These are phyloP conservation scores for Psittacara wagleri DNA, from an alignment of 2,113 vertebrate species.

Conservation along the genomic window DNA sequence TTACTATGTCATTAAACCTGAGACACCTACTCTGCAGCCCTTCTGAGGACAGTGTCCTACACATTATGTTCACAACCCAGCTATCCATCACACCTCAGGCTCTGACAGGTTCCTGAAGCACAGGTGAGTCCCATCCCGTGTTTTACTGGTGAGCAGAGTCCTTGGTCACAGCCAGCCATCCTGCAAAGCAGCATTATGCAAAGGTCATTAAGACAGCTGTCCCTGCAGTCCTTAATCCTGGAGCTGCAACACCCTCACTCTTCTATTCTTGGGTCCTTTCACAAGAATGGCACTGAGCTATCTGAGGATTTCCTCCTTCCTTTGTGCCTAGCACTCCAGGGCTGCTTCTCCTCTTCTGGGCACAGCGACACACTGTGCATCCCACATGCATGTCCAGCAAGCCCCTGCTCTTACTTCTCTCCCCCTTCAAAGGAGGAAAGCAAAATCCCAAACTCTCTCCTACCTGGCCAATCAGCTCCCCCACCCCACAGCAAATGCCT, in stretches of 20 bases:
- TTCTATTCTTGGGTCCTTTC: not conserved
- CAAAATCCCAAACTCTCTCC: not conserved
- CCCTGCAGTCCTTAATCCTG: not conserved
- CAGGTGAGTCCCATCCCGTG: accelerated
- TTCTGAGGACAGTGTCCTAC: not conserved
- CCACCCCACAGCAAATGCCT: not conserved
- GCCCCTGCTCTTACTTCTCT: not conserved
- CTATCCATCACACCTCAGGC: no score
- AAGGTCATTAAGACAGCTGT: not conserved
- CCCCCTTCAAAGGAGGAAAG: not conserved
- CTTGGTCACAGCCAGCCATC: not conserved
- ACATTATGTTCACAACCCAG: accelerated
- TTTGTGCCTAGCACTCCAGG: not conserved
- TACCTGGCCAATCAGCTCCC: not conserved
- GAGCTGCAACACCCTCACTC: not conserved
- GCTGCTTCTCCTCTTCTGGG: not conserved
- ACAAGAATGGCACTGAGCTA: not conserved
- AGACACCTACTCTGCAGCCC: not conserved
- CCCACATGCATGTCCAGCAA: accelerated
- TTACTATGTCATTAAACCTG: not conserved
- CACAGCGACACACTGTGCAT: accelerated
- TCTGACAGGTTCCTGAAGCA: not conserved
- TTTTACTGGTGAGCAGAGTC: not conserved
- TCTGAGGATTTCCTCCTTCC: not conserved
- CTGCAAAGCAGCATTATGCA: not conserved